Percentiles rank a stretch among this genome's conserved stretches.
These are phyloP conservation scores for Pollenia angustigena DNA, from an alignment of 2,888 invertebrate species.

Conservation along the genomic window DNA sequence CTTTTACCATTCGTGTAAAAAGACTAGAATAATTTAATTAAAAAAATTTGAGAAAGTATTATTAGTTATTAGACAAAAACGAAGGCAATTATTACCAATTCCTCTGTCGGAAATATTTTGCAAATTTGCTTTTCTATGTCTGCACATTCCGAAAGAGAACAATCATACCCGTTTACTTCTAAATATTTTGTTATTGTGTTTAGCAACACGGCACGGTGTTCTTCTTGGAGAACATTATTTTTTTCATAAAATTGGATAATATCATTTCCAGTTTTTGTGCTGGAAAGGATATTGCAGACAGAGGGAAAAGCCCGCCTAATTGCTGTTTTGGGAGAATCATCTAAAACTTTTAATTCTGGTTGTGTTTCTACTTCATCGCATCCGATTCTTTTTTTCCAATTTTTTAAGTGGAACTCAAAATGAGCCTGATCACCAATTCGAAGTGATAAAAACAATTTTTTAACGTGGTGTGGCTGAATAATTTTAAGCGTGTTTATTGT, in stretches of 20 bases:
- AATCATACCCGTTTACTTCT: not conserved
- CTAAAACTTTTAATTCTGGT: no score
- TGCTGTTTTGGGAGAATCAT: no score
- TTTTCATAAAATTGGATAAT: slow-evolving; percentile 10
- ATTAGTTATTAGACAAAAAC: not conserved
- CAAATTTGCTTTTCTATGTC: slow-evolving; percentile 29
- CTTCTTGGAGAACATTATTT: slow-evolving; percentile 9
- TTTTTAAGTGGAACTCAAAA: no score
- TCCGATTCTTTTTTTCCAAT: no score
- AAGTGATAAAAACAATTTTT: no score
- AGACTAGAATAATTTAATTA: not conserved
- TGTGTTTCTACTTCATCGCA: no score
- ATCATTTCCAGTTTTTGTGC: not conserved
- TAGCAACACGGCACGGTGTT: not conserved
- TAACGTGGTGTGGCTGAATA: no score
- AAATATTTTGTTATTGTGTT: slow-evolving; percentile 28
- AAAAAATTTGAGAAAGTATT: not conserved
- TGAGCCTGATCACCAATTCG: no score
- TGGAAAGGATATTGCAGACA: not conserved
- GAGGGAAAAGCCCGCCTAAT: not conserved
- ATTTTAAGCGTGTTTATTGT: no score
- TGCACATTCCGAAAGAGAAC: not conserved
- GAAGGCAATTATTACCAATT: slow-evolving; percentile 1
- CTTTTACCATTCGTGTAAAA: not conserved
- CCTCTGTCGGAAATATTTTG: slow-evolving; percentile 6